Conservation (phyloP, 2,888 invertebrate genomes). For the Troglohyphantes excavatus region DNA sequence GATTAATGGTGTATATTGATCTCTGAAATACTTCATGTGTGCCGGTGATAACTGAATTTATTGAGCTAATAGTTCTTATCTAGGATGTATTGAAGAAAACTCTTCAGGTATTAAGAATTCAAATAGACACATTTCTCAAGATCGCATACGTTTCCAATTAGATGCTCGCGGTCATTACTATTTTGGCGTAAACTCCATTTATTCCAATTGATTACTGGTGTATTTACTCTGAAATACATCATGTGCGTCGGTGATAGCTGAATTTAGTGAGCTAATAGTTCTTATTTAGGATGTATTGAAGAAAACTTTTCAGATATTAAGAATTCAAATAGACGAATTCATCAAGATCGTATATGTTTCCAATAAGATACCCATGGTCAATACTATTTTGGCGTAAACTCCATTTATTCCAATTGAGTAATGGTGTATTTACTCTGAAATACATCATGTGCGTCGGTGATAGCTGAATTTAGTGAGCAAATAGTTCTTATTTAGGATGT, state of each 20-base stretch:
- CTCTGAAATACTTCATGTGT: not conserved
- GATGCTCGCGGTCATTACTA: not conserved
- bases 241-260: no score
- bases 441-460: not conserved
- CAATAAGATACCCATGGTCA: not conserved
- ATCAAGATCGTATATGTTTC: no score
- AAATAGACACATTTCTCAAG: not conserved
- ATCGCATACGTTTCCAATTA: not conserved
- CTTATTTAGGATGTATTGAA: no score
- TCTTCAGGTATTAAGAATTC: not conserved
- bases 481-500: not conserved
- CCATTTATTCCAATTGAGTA: not conserved
- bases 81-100: no score
- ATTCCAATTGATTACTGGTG: not conserved
- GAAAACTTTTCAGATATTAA: not conserved
- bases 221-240: not conserved
- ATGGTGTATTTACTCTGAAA: not conserved
- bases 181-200: not conserved
- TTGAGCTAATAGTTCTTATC: no score
- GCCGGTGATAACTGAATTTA: no score
- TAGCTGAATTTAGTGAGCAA: not conserved
- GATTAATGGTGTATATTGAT: not conserved
- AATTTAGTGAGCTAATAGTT: no score
- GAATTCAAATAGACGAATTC: not conserved
- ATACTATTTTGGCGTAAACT: not conserved